Evolutionary conservation across 2,797 vertebrate genomes (phyloP).

Genomic region (Sciaenops ocellatus): DNA sequence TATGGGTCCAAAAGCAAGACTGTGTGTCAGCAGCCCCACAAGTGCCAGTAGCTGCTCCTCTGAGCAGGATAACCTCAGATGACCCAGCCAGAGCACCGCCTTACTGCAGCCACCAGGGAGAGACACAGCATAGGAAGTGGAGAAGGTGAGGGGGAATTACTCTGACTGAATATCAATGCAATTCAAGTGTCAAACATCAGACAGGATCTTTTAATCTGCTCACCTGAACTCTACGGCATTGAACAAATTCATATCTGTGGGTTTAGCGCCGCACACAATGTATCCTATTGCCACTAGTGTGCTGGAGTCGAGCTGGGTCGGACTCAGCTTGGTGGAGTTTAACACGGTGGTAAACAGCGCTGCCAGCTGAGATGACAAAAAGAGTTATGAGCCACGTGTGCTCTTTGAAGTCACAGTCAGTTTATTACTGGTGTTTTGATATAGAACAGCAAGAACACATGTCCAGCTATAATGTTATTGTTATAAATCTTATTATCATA

Average conservation of each 20-base stretch:
- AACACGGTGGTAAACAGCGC: constrained; percentile 77
- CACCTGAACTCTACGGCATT: constrained; percentile 87
- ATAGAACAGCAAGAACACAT: background rate
- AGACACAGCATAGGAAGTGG: constrained; percentile 44
- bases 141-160: background rate
- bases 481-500: too few relatives aligned
- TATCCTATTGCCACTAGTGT: constrained; percentile 84
- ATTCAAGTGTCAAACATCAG: background rate
- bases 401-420: background rate
- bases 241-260: constrained; percentile 75
- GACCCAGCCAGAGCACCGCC: constrained; percentile 84
- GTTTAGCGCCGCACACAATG: constrained; percentile 85
- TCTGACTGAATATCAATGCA: background rate
- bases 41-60: constrained; percentile 83
- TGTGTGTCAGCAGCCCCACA: constrained; percentile 76
- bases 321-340: constrained; percentile 75
- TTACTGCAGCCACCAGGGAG: constrained; percentile 79
- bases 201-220: constrained; percentile 16
- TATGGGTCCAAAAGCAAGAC: constrained; percentile 80
- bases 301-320: constrained; percentile 84
- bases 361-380: constrained; percentile 72
- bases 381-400: constrained; percentile 8
- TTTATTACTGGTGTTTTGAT: background rate
- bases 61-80: constrained; percentile 80
- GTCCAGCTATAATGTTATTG: background rate